Percentiles rank a stretch among this genome's conserved stretches.
Conservation (phyloP, 2,888 invertebrate species). For the Tenthredo livida region DNA sequence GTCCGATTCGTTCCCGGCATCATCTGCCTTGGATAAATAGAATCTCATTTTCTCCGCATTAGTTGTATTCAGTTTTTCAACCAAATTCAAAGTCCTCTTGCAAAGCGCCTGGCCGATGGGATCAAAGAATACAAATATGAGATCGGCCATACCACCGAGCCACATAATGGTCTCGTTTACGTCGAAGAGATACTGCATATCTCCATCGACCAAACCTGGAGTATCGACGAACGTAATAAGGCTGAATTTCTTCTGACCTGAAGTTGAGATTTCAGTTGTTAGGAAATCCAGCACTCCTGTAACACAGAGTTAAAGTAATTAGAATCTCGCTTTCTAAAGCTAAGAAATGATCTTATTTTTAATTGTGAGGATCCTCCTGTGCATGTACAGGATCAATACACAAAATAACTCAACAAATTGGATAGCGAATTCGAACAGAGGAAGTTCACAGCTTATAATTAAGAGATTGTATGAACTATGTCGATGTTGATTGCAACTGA, state of each 20-base stretch:
- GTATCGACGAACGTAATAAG: slow-evolving; percentile 82
- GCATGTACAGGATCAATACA: neutral
- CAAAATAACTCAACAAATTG: neutral
- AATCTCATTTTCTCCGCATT: slow-evolving; percentile 80
- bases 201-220: slow-evolving; percentile 82
- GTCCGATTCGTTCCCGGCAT: slow-evolving; percentile 81
- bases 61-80: slow-evolving; percentile 79
- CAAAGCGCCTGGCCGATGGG: slow-evolving; percentile 82
- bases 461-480: neutral
- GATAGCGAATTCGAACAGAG: neutral
- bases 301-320: slow-evolving; percentile 51
- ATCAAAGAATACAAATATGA: slow-evolving; percentile 82
- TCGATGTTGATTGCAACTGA: slow-evolving; percentile 55
- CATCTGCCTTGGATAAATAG: slow-evolving; percentile 81
- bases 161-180: slow-evolving; percentile 80
- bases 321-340: slow-evolving; percentile 10
- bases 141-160: slow-evolving; percentile 80
- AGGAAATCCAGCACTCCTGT: slow-evolving; percentile 80
- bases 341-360: neutral
- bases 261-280: slow-evolving; percentile 80
- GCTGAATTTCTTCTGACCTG: slow-evolving; percentile 81
- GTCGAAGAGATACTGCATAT: slow-evolving; percentile 82
- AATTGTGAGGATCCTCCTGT: neutral
- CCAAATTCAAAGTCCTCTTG: slow-evolving; percentile 80
- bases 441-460: neutral